Base-by-base conservation (phyloP, 2,888 invertebrate genomes). In the Aleiodes testaceus region DNA sequence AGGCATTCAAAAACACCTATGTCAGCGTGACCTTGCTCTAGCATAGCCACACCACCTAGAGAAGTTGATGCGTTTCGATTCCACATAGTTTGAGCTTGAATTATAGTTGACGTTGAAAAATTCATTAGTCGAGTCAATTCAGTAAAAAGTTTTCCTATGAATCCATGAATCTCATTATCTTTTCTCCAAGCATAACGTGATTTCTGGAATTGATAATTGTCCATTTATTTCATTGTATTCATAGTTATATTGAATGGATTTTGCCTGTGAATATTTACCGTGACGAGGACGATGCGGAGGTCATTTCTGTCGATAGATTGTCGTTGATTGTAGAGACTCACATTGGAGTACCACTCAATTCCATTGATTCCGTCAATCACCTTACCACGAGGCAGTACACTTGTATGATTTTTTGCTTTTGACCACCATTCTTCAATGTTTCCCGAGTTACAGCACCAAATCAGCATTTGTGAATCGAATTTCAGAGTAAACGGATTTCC, bases 401-500 rank as follows among this genome's bases (percentile, higher is more conserved):
- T n/a, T 1, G 7, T n/a, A 26, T 20, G 52, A 1, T 75, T 73
- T 2, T 67, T 55, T 1, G 2, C 5, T n/a, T 80, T 5, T 5
- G 80, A 67, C 71, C 82, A 85, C n/a, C n/a, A n/a, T n/a, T n/a
- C n/a, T n/a, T n/a, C 82, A 2, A 85, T 16, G 11, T 26, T 14
- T 3, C 47, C 18, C 2, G 77, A 65, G 6, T 72, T 45, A 5
- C 75, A 64, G 59, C 79, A 77, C 45, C 75, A 66, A 0, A 84
- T 78, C 14, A 84, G 63, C 80, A 84, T 79, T 68, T 81, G 76
- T 6, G 82, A 79, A 44, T 79, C 72, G 72, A 83, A 82, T 1
- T 70, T 67, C 0, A 85, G 22, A 36, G 79, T 67, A 26, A 84
- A 80, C 1, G 72, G 52, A 61, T 83, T 84, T 9, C 65, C 72